phyloP scores from a whole-genome alignment of 2,888 invertebrate genomes.

The Caenorhabditis uteleia region DNA sequence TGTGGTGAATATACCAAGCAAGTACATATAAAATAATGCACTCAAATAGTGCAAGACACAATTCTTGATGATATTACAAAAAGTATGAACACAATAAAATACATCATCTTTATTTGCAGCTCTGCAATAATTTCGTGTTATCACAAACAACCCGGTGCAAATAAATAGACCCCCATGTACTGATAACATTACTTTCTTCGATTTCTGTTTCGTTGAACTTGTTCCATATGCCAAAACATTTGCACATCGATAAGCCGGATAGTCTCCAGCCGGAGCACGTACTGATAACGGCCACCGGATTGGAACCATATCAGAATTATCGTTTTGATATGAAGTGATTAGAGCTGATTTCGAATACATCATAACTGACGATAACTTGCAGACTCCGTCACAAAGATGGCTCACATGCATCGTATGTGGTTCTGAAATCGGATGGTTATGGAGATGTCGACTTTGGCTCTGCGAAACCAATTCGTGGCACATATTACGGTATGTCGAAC shows the following conservation, averaged over 20 bases:
- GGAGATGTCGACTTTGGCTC: constrained; percentile 37
- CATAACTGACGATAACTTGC: constrained; percentile 1
- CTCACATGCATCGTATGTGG: constrained; percentile 35
- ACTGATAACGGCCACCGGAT: constrained; percentile 37
- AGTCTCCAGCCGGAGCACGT: constrained; percentile 45
- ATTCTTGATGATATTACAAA: too few relatives aligned
- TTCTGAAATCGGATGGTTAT: constrained; percentile 29
- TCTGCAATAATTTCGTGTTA: too few relatives aligned
- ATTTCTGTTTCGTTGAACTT: too few relatives aligned
- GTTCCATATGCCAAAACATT: too few relatives aligned
- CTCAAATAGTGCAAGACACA: too few relatives aligned
- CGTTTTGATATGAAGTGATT: constrained; percentile 38
- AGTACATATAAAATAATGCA: too few relatives aligned
- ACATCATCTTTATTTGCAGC: too few relatives aligned
- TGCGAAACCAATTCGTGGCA: constrained; percentile 37
- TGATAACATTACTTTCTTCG: too few relatives aligned
- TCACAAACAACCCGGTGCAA: too few relatives aligned
- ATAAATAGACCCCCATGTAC: too few relatives aligned
- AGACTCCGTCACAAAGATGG: constrained; percentile 43
- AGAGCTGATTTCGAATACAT: neutral
- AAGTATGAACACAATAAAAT: too few relatives aligned
- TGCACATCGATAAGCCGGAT: constrained; percentile 41
- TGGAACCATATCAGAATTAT: constrained; percentile 26
- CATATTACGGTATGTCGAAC: constrained; percentile 42
- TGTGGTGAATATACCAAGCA: too few relatives aligned